A percentile compares a stretch with the other conserved stretches of the same genome.
Conservation (phyloP, 2,797 vertebrate genomes). For the Telmatherina bonti region DNA sequence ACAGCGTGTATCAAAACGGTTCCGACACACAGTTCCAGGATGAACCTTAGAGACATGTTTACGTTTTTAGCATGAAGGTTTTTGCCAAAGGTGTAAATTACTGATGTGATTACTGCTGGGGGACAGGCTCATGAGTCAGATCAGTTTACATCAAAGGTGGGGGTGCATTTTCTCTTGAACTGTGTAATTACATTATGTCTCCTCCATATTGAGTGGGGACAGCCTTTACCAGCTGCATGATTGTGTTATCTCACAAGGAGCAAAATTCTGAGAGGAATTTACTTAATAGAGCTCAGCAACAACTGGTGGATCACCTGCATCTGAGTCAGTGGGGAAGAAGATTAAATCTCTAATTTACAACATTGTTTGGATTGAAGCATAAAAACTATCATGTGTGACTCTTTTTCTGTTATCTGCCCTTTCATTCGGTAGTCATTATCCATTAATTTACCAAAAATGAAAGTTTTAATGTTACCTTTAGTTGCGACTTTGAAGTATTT, state of each 20-base stretch:
- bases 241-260: constrained; percentile 46
- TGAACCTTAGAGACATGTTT: constrained; percentile 16
- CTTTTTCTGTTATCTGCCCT: not conserved
- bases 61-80: constrained; percentile 28
- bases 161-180: constrained; percentile 60
- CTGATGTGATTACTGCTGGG: constrained; percentile 63
- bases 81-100: constrained; percentile 67
- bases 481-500: not conserved
- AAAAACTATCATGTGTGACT: not conserved
- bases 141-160: constrained; percentile 60
- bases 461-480: not conserved
- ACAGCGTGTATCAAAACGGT: constrained; percentile 33
- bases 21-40: constrained; percentile 7
- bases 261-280: constrained; percentile 45
- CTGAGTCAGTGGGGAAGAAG: not conserved
- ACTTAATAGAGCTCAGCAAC: constrained; percentile 16
- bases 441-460: not conserved
- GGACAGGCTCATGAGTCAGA: constrained; percentile 68
- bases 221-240: constrained; percentile 53
- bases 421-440: not conserved
- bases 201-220: constrained; percentile 60
- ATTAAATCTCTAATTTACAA: too few relatives aligned
- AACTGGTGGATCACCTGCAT: not conserved
- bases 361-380: too few relatives aligned
- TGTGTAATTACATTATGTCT: constrained; percentile 69